A percentile compares a stretch with the other conserved stretches of the same genome.
phyloP scores from a whole-genome alignment of 1,140 invertebrate genomes.

The Drosophila bifasciata region DNA sequence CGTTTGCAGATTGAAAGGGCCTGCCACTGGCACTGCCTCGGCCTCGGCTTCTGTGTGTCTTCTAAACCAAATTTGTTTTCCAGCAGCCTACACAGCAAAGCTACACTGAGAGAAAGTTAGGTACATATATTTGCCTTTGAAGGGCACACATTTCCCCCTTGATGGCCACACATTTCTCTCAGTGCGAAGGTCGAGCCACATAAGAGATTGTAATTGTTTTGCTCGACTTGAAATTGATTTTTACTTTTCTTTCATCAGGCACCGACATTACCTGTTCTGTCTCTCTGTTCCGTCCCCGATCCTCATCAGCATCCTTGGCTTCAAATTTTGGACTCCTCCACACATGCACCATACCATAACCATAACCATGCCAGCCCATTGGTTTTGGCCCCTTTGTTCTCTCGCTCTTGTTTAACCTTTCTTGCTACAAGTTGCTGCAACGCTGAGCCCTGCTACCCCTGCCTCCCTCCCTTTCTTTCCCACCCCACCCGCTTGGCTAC shows the following conservation, averaged over 20 bases:
- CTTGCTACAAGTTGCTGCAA: constrained; percentile 58
- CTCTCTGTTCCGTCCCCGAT: constrained; percentile 12
- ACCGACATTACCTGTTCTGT: constrained; percentile 37
- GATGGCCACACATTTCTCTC: constrained; percentile 1
- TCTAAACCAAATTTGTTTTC: constrained; percentile 41
- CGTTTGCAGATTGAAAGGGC: constrained; percentile 50
- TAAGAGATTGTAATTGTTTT: constrained; percentile 79
- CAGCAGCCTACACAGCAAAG: constrained; percentile 48
- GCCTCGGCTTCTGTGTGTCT: no score
- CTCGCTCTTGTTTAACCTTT: constrained; percentile 66
- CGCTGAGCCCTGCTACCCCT: constrained; percentile 15
- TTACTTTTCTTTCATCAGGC: constrained; percentile 74
- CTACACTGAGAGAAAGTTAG: constrained; percentile 22
- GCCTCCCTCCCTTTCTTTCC: no score
- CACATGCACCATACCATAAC: no score
- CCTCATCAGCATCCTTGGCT: constrained; percentile 15
- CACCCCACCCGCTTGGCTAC: no score
- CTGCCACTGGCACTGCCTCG: neutral
- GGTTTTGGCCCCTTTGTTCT: constrained; percentile 40
- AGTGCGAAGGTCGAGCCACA: constrained; percentile 22
- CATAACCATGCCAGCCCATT: constrained; percentile 23
- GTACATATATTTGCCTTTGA: no score
- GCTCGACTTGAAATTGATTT: constrained; percentile 77
- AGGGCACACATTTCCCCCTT: neutral
- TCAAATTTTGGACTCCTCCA: no score